phyloP scores from a whole-genome alignment of 2,888 invertebrate genomes.

The Brachypalpus laphriformis region DNA sequence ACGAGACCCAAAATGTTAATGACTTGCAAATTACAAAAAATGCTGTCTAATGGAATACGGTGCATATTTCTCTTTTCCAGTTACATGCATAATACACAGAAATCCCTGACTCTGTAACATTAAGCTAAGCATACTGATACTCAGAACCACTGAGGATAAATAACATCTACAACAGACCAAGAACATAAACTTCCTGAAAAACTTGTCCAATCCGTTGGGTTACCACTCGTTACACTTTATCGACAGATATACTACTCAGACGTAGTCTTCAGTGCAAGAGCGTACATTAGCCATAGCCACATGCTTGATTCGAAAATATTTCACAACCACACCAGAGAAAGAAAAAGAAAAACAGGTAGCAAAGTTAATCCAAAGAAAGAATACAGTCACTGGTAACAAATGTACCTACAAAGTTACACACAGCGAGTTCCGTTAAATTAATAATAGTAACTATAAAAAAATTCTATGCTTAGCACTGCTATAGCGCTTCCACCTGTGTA shows the following conservation, averaged over 20 bases:
- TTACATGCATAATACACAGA: conserved; percentile 37
- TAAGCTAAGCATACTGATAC: conserved; percentile 32
- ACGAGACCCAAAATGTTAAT: conserved; percentile 63
- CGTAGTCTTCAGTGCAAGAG: conserved; percentile 15
- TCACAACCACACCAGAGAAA: too few species aligned
- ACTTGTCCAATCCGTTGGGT: conserved; percentile 71
- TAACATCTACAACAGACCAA: conserved; percentile 2
- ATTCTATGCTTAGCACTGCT: conserved; percentile 33
- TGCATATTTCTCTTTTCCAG: conserved; percentile 39
- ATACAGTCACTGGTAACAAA: conserved; percentile 14
- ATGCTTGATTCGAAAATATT: too few species aligned
- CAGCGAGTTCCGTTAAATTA: conserved; percentile 69
- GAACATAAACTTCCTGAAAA: conserved; percentile 68
- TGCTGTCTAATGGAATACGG: conserved; percentile 56
- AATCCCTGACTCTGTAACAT: conserved; percentile 28
- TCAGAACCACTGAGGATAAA: conserved; percentile 5
- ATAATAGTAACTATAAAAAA: conserved; percentile 47
- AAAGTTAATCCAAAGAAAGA: conserved; percentile 20
- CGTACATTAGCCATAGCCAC: too few species aligned
- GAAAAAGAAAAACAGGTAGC: conserved; percentile 73
- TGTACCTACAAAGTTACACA: background rate
- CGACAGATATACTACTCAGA: conserved; percentile 51
- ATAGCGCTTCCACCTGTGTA: conserved; percentile 27
- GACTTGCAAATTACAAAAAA: conserved; percentile 61
- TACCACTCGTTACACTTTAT: conserved; percentile 72